Evolutionary conservation across 1,140 invertebrate genomes (phyloP).

Genomic region (Ephestia elutella): DNA sequence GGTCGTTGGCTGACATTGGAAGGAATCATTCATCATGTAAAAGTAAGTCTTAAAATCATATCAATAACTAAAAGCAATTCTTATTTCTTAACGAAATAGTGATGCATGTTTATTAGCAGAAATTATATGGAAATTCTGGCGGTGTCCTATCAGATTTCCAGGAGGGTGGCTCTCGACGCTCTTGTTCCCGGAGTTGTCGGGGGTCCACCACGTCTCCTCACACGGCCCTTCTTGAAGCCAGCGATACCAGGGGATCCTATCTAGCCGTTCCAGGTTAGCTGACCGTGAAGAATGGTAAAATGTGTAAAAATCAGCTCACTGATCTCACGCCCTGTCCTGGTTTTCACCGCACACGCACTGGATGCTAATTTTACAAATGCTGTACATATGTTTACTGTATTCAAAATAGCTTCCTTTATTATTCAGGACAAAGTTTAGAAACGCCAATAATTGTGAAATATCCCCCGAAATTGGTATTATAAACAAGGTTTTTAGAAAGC

Average conservation of each 20-base stretch:
- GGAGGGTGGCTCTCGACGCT: constrained; percentile 74
- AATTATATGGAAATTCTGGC: constrained; percentile 60
- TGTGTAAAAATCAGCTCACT: constrained; percentile 39
- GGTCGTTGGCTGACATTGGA: constrained; percentile 97
- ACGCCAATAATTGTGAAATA: neutral
- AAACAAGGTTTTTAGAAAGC: neutral
- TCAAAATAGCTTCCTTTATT: neutral
- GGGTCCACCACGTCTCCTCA: constrained; percentile 74
- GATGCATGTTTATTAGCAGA: constrained; percentile 11
- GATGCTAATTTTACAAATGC: constrained; percentile 35
- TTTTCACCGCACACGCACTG: constrained; percentile 39
- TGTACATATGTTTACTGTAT: constrained; percentile 25
- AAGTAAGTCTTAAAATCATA: constrained; percentile 81
- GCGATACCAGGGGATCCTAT: constrained; percentile 83
- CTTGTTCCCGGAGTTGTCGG: constrained; percentile 67
- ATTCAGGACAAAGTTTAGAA: neutral
- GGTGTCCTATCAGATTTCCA: constrained; percentile 77
- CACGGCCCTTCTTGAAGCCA: constrained; percentile 76
- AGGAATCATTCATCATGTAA: constrained; percentile 95
- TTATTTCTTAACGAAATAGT: constrained; percentile 9
- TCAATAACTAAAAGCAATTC: neutral
- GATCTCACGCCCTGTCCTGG: constrained; percentile 45
- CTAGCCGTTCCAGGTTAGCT: constrained; percentile 84
- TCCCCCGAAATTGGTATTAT: neutral
- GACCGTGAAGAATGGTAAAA: constrained; percentile 39